Base-by-base conservation (phyloP, 2,113 vertebrate species). In the Melanotaenia duboulayi region DNA sequence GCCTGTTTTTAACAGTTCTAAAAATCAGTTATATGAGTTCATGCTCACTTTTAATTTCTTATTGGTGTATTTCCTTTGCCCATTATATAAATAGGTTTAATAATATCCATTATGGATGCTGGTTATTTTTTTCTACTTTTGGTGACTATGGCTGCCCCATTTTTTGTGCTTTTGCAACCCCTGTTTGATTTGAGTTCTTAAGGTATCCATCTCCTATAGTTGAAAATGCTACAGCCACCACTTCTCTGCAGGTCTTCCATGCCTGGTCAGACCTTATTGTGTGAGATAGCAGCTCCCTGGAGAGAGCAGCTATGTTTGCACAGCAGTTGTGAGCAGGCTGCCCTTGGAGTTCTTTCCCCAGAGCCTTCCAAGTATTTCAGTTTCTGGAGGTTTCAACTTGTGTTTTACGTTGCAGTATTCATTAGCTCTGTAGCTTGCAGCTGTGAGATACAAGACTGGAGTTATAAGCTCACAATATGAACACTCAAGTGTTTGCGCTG, bases 221-320 rank as follows among this genome's bases (percentile, higher is more conserved):
- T n/a, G 4, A 69, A 68, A 49, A 49, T 68, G 52, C 40, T 35
- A 46, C 39, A 35, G 40, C 22, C 54, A 7, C 20, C 9, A 25
- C 40, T 74, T 66, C 65, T 57, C 60, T 63, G 65, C 70, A 69
- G 69, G 66, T 66, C 55, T 71, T 64, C 58, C 61, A 24, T 65
- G 56, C 50, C 59, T 74, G 46, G 65, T 83, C 74, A 84, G 74
- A 58, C 56, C 61, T 71, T 55, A 60, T 57, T 78, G 82, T 87
- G 62, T 64, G 62, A 82, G 56, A 51, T 51, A 37, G 60, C 60
- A 70, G 56, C 76, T 80, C 71, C 74, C 80, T 25, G 23, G 71
- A 74, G 80, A 42, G 20, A 62, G 49, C 56, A 46, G 20, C 17
- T 68, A 48, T 81, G 60, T 81, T 76, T 72, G 68, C 56, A 65